These are phyloP conservation scores for Lathronympha strigana DNA, from an alignment of 2,888 invertebrate species.

Conservation along the genomic window DNA sequence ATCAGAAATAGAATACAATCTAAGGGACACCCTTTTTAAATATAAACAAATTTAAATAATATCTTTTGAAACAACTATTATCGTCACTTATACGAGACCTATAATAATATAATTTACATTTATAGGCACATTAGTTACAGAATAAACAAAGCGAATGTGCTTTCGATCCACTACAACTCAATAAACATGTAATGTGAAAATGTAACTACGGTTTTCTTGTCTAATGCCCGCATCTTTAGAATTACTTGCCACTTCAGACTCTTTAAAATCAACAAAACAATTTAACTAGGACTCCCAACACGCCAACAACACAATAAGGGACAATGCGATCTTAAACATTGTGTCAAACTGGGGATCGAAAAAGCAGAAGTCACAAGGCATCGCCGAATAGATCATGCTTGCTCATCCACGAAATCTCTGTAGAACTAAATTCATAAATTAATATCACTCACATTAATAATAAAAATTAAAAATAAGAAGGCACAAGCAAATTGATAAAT, in stretches of 20 bases:
- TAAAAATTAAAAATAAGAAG: constrained; percentile 80
- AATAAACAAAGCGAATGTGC: constrained; percentile 80
- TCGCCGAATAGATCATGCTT: constrained; percentile 72
- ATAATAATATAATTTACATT: constrained; percentile 77
- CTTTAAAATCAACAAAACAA: constrained; percentile 68
- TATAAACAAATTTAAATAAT: constrained; percentile 60
- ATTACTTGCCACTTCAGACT: constrained; percentile 68
- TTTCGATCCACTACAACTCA: constrained; percentile 79
- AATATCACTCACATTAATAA: constrained; percentile 79
- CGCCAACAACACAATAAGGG: constrained; percentile 67
- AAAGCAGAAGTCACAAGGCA: constrained; percentile 73
- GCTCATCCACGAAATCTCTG: constrained; percentile 59
- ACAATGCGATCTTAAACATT: constrained; percentile 57
- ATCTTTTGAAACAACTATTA: constrained; percentile 73
- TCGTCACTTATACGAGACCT: constrained; percentile 78
- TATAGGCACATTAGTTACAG: constrained; percentile 83
- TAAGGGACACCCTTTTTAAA: constrained; percentile 44
- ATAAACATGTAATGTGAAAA: constrained; percentile 67
- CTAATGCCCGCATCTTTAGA: constrained; percentile 79
- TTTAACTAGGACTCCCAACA: constrained; percentile 72
- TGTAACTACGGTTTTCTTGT: constrained; percentile 66
- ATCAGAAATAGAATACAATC: constrained; percentile 58
- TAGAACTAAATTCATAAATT: constrained; percentile 80
- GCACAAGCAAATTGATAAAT: constrained; percentile 82
- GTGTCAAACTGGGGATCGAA: constrained; percentile 69